Percentiles rank a stretch among this genome's conserved stretches.
phyloP scores from a whole-genome alignment of 2,888 invertebrate genomes.

The Plebejus argus region DNA sequence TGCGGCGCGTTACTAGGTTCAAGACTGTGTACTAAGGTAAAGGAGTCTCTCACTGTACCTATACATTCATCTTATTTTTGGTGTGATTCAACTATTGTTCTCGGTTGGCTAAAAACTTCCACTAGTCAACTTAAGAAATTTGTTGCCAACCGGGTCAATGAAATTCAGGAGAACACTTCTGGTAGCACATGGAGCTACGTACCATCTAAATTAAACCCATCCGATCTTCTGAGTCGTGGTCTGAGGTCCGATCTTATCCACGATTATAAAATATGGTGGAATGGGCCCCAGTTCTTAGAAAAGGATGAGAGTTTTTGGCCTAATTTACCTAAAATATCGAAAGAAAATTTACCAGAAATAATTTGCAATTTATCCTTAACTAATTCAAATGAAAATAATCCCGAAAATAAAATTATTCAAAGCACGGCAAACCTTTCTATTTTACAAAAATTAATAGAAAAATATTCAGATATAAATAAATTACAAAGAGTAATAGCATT shows the following conservation, averaged over 20 bases:
- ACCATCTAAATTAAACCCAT: slow-evolving; percentile 43
- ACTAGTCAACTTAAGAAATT: slow-evolving; percentile 41
- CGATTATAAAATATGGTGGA: slow-evolving; percentile 42
- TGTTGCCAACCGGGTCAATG: slow-evolving; percentile 44
- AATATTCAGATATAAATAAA: neutral
- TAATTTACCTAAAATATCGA: neutral
- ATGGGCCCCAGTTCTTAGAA: slow-evolving; percentile 24
- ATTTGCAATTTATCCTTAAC: neutral
- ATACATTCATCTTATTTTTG: slow-evolving; percentile 39
- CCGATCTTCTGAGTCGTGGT: slow-evolving; percentile 46
- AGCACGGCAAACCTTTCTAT: no score
- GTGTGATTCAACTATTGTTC: slow-evolving; percentile 46
- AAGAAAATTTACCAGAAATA: neutral
- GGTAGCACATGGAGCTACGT: slow-evolving; percentile 44
- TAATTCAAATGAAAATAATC: no score
- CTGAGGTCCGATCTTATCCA: slow-evolving; percentile 39
- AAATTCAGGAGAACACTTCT: slow-evolving; percentile 43
- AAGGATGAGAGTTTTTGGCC: neutral
- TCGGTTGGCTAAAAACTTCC: slow-evolving; percentile 43
- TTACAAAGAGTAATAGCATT: slow-evolving; percentile 1
- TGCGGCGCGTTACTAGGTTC: slow-evolving; percentile 45
- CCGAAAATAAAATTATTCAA: no score
- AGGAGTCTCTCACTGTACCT: slow-evolving; percentile 36
- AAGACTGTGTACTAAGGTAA: slow-evolving; percentile 41
- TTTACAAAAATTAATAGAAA: neutral